These are phyloP conservation scores for Galagoides demidoff DNA, from an alignment of 2,797 vertebrate genomes.

Conservation along the genomic window DNA sequence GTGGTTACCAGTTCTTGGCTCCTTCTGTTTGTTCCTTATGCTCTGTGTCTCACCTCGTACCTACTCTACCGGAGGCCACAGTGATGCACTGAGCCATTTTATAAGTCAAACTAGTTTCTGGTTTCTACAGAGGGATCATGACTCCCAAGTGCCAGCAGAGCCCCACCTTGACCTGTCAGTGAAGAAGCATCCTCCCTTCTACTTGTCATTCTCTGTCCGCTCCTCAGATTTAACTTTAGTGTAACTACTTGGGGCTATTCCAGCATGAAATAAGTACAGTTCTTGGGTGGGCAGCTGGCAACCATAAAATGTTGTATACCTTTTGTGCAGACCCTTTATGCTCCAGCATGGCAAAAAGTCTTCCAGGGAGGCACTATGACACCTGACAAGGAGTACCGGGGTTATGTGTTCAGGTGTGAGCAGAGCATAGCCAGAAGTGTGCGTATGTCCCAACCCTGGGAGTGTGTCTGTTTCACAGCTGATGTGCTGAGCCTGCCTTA, in stretches of 20 bases:
- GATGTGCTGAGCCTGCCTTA: neutral
- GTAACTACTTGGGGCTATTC: neutral
- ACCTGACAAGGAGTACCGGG: neutral
- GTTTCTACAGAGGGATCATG: neutral
- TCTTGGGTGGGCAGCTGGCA: neutral
- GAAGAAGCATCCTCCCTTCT: neutral
- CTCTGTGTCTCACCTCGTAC: neutral
- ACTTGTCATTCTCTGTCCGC: neutral
- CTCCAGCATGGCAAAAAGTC: neutral
- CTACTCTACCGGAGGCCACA: fast-evolving
- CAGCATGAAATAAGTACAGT: neutral
- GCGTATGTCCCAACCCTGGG: neutral
- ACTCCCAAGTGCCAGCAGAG: neutral
- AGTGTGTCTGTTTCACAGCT: neutral
- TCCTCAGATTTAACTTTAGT: neutral
- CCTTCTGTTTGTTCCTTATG: neutral
- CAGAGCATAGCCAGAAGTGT: neutral
- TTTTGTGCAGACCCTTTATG: neutral
- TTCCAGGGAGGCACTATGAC: neutral
- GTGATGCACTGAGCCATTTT: neutral
- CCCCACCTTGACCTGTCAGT: neutral
- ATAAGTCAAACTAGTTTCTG: neutral
- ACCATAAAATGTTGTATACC: neutral
- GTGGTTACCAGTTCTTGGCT: neutral
- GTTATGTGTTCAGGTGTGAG: neutral